Evolutionary conservation across 2,888 invertebrate genomes (phyloP), one percentile per base, ranked within the genome.

Genomic region (Phyto melanocephala): DNA sequence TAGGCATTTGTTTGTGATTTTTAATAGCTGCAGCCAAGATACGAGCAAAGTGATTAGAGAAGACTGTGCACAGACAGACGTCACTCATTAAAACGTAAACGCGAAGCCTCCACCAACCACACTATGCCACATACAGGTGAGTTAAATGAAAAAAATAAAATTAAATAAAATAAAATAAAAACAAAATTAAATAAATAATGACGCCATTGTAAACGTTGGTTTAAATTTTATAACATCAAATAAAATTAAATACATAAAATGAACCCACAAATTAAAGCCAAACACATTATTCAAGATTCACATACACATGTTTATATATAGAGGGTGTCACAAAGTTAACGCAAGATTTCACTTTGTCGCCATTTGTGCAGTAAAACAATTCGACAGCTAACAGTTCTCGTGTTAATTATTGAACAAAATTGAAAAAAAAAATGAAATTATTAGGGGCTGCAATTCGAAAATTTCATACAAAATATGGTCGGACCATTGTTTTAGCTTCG

Each of bases 41-140:
- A 75, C 75, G 40, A 71, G 8, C 15, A 1, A 54, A 50, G 82
- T 47, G 75, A 76, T 79, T 79, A 79, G 75, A 79, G 75, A 67
- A 58, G 35, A 24, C 35, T 52, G 17, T 42, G 17, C 50, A n/a
- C n/a, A 50, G 45, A 62, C 71, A 47, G 54, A 65, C 58, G 52
- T 33, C 58, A 71, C 56, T 75, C 37, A 58, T 65, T 62, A 67
- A 76, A 76, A 82, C 60, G 40, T 71, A 37, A 70, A 60, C 68
- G 71, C 50, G 33, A 37, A 79, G 71, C 71, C 75, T 67, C 71
- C 77, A 40, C 54, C 67, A 62, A 17, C 76, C 17, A 47, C 68
- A 63, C 22, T 33, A 82, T 82, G 82, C 82, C 82, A 67, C 82
- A 82, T 60, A 82, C 82, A 82, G 82, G 82, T 82, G 75, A 79